phyloP scores from a whole-genome alignment of 2,797 vertebrate genomes.

The Macropus fuliginosus region DNA sequence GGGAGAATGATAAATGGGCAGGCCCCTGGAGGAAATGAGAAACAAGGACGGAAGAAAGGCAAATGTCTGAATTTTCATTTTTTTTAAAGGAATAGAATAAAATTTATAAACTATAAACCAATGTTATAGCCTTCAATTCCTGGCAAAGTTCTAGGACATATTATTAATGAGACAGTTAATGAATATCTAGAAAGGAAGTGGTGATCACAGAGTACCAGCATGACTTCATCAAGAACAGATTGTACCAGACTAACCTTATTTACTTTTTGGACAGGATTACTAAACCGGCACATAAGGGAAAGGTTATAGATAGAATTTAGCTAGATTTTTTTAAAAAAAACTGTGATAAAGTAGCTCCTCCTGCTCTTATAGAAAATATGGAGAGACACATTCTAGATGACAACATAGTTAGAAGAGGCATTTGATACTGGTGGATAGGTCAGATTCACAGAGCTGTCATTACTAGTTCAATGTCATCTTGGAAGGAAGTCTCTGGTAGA shows the following conservation, averaged over 20 bases:
- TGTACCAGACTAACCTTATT: background rate
- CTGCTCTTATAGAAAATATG: background rate
- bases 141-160: background rate
- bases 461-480: background rate
- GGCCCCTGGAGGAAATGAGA: background rate
- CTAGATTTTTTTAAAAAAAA: background rate
- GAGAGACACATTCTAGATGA: background rate
- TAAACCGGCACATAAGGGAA: background rate
- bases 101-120: background rate
- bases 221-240: background rate
- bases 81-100: background rate
- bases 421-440: background rate
- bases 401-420: background rate
- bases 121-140: background rate
- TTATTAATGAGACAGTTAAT: background rate
- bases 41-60: background rate
- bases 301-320: background rate
- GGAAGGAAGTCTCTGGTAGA: background rate
- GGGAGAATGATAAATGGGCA: background rate
- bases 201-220: background rate
- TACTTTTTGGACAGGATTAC: slow-evolving; percentile 1
- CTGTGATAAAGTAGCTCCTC: background rate
- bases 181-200: background rate
- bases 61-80: background rate
- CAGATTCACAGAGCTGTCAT: background rate